Conservation (phyloP, 2,888 invertebrate genomes). For the Yponomeuta sedellus region DNA sequence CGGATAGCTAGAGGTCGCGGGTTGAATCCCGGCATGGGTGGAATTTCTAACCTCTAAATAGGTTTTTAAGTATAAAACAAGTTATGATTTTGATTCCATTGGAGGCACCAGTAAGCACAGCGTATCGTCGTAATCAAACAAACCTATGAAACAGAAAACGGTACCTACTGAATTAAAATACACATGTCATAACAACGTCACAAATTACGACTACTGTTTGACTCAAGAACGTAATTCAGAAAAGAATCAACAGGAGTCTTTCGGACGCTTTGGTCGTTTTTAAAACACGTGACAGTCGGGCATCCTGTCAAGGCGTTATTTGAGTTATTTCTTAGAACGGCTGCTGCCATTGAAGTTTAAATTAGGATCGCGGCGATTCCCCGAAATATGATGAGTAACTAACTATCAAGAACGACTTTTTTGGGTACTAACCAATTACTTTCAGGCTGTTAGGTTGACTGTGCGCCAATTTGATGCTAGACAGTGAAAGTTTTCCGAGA, state of each 20-base stretch:
- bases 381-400: neutral
- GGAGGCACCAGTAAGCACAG: too few relatives aligned
- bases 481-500: too few relatives aligned
- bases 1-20: too few relatives aligned
- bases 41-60: too few relatives aligned
- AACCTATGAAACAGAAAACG: too few relatives aligned
- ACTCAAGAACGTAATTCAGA: neutral
- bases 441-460: too few relatives aligned
- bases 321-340: neutral
- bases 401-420: neutral
- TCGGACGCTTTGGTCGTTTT: neutral
- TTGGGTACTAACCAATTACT: too few relatives aligned
- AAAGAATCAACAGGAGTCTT: neutral
- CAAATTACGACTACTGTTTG: neutral
- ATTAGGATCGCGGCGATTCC: neutral
- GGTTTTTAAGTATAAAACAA: too few relatives aligned
- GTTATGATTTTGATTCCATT: too few relatives aligned
- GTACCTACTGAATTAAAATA: neutral
- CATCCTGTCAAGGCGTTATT: neutral
- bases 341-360: neutral
- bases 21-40: too few relatives aligned
- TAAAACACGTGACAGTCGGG: neutral
- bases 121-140: too few relatives aligned
- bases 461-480: too few relatives aligned
- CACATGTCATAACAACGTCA: neutral